Evolutionary conservation across 2,113 vertebrate species (phyloP).

Genomic region (Stomatorhinus ivindoensis): DNA sequence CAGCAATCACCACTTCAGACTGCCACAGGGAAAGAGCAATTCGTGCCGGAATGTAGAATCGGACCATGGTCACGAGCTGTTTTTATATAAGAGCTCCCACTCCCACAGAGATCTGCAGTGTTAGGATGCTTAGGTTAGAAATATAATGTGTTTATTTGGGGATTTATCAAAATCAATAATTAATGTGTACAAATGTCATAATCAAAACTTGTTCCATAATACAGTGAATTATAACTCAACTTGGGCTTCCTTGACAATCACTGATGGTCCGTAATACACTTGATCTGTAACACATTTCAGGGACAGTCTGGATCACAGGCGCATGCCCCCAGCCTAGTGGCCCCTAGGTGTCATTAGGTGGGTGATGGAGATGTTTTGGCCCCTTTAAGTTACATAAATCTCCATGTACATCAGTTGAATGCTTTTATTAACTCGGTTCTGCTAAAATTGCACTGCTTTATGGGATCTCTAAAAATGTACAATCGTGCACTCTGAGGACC

Average conservation of each 20-base stretch:
- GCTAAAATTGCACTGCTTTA: neutral
- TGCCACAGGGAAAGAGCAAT: conserved; percentile 19
- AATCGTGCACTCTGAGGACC: neutral
- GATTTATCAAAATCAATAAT: neutral
- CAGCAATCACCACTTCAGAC: conserved; percentile 64
- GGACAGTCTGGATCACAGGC: neutral
- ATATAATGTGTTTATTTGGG: neutral
- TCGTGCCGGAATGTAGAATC: neutral
- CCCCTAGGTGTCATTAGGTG: neutral
- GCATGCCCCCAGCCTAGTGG: neutral
- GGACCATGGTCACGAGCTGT: neutral
- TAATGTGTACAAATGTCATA: neutral
- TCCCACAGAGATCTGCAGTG: neutral
- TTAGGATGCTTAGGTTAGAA: neutral
- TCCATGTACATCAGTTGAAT: neutral
- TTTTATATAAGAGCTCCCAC: neutral
- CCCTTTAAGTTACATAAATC: neutral
- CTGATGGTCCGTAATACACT: neutral
- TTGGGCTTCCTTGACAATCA: neutral
- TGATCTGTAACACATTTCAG: neutral
- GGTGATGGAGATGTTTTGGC: neutral
- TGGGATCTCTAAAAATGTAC: neutral
- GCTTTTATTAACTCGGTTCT: neutral
- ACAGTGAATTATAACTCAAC: neutral
- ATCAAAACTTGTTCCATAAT: neutral